phyloP scores from a whole-genome alignment of 2,888 invertebrate genomes.

The Amorpha juglandis region DNA sequence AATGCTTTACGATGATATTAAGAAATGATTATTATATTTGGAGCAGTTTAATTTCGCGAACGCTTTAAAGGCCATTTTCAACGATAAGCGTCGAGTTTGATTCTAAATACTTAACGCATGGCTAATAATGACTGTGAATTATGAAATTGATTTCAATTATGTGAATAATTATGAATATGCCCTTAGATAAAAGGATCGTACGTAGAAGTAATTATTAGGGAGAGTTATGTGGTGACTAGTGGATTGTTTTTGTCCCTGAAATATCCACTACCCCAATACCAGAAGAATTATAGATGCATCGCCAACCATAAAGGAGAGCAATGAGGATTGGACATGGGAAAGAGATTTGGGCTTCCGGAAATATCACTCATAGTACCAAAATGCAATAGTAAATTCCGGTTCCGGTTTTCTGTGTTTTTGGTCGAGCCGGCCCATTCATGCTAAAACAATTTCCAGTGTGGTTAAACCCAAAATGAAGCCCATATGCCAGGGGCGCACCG shows the following conservation, averaged over 20 bases:
- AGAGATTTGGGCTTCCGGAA: no score
- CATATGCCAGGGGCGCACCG: no score
- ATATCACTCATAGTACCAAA: no score
- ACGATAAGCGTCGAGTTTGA: constrained; percentile 1
- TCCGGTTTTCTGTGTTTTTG: no score
- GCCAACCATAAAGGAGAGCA: no score
- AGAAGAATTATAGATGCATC: no score
- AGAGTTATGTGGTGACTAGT: neutral
- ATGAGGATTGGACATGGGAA: no score
- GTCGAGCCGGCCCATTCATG: no score
- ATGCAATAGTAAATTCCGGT: no score
- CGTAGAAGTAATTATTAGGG: neutral
- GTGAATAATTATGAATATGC: neutral
- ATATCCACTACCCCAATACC: no score
- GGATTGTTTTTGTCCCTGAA: neutral
- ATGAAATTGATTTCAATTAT: neutral
- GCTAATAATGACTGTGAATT: neutral
- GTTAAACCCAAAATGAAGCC: no score
- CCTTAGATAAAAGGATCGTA: neutral
- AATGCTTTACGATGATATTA: constrained; percentile 3
- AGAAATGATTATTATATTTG: constrained; percentile 16
- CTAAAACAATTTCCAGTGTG: no score
- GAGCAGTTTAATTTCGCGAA: neutral
- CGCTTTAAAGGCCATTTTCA: neutral
- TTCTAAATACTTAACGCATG: constrained; percentile 2